Percentiles rank a stretch among this genome's conserved stretches.
phyloP scores from a whole-genome alignment of 2,797 vertebrate species.

The Parauchenoglanis ngamensis region DNA sequence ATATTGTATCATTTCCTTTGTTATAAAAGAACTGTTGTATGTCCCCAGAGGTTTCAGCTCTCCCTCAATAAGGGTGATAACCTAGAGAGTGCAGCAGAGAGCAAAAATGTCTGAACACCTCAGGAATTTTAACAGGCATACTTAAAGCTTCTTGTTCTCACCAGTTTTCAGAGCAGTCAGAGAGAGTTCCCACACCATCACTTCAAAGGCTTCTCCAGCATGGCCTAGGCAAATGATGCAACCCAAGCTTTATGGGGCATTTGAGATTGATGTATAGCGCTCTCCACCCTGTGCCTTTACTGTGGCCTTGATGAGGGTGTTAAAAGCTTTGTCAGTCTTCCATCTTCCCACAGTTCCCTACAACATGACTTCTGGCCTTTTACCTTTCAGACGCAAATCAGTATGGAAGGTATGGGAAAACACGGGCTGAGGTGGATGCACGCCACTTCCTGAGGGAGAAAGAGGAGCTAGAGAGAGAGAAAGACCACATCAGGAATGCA shows the following conservation, averaged over 20 bases:
- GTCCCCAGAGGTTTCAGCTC: not conserved
- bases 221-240: constrained; percentile 26
- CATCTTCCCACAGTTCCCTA: constrained; percentile 40
- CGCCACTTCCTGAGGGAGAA: constrained; percentile 86
- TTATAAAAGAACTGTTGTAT: not conserved
- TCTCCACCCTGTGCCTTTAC: constrained; percentile 22
- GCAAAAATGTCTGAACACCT: not conserved
- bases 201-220: constrained; percentile 34
- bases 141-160: constrained; percentile 22
- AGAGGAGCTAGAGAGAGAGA: constrained; percentile 91
- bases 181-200: constrained; percentile 34
- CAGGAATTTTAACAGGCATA: constrained; percentile 29
- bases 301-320: constrained; percentile 15
- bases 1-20: not conserved
- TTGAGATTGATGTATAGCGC: constrained; percentile 38
- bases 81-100: not conserved
- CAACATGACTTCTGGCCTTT: constrained; percentile 47
- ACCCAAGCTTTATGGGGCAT: constrained; percentile 45
- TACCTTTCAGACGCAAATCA: constrained; percentile 84
- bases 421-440: constrained; percentile 92
- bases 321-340: constrained; percentile 47
- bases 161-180: constrained; percentile 19
- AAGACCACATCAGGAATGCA: constrained; percentile 79
- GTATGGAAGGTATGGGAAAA: constrained; percentile 92
- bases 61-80: not conserved